Evolutionary conservation across 2,113 vertebrate species (phyloP), one percentile per base, ranked within the genome.

Genomic region (Hepsetus odoe): DNA sequence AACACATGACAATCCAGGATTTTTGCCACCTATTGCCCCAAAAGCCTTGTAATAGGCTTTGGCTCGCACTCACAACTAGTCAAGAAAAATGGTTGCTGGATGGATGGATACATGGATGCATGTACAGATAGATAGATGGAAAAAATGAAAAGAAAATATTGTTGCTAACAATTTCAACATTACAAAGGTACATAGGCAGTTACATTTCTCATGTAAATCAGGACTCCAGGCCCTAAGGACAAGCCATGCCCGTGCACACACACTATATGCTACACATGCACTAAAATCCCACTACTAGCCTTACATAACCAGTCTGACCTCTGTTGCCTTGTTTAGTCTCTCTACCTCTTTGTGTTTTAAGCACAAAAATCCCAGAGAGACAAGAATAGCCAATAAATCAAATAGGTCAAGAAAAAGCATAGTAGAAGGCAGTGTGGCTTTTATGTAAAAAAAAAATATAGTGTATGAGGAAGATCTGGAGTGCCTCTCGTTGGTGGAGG

Each of bases 211-310:
- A 28, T 61, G 1, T 10, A 4, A 61, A 14, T n/a, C 32, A 64
- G 38, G 22, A 8, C 33, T 38, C 20, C 20, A 38, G 20, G 2
- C 20, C 32, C 33, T 38, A 33, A 22, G n/a, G 32, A 38, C 61
- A 38, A 5, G 4, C 18, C 61, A 20, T 38, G 33, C 7, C 13
- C 13, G 8, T 11, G 32, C 30, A 38, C 61, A 65, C 3, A 65
- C 61, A 38, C 35, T 74, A 38, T 30, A 59, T 38, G 59, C 70
- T 30, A 64, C 42, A 78, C 62, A 72, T 24, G 16, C 33, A 55
- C 24, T 61, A 35, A 73, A n/a, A 74, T 64, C 9, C 65, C 46
- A 64, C 65, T 49, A 7, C 4, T 2, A 44, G 24, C 24, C 65
- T 77, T 62, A 51, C 32, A 20, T 61, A 46, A 70, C 35, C 28